Conservation (phyloP, 2,113 vertebrate genomes). For the Mandrillus leucophaeus region DNA sequence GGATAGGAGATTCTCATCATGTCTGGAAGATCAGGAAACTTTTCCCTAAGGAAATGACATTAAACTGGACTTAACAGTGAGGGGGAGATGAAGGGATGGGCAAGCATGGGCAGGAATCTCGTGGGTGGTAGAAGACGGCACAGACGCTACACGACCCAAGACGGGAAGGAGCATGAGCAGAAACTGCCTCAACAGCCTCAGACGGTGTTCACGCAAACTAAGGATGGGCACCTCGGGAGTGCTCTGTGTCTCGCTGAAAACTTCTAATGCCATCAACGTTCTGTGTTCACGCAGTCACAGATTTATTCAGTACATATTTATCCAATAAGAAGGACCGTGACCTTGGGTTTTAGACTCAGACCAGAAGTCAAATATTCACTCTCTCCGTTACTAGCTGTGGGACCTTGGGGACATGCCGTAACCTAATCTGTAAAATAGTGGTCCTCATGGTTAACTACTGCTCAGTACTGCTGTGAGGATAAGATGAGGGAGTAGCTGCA, state of each 20-base stretch:
- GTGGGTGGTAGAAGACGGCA: background rate
- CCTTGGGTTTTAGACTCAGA: background rate
- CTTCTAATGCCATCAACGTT: background rate
- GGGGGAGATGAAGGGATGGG: background rate
- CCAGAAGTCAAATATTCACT: background rate
- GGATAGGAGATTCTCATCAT: background rate
- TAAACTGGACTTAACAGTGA: background rate
- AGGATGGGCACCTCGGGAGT: too few relatives aligned
- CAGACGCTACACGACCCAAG: rapidly evolving
- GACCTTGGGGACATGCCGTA: background rate
- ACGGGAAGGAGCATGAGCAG: background rate
- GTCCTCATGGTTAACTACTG: too few relatives aligned
- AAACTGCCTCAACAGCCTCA: too few relatives aligned
- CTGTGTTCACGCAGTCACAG: too few relatives aligned
- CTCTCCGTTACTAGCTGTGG: background rate
- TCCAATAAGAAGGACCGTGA: background rate
- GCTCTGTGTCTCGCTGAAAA: background rate
- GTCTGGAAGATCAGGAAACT: background rate
- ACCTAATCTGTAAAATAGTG: background rate
- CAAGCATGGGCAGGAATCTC: too few relatives aligned
- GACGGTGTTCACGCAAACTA: background rate
- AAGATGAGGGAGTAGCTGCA: background rate
- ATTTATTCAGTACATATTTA: background rate
- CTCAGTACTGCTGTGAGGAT: background rate
- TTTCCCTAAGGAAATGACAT: background rate